Percentiles rank a stretch among this genome's conserved stretches.
These are phyloP conservation scores for Drosophila buzzatii DNA, from an alignment of 2,888 invertebrate genomes.

Conservation along the genomic window DNA sequence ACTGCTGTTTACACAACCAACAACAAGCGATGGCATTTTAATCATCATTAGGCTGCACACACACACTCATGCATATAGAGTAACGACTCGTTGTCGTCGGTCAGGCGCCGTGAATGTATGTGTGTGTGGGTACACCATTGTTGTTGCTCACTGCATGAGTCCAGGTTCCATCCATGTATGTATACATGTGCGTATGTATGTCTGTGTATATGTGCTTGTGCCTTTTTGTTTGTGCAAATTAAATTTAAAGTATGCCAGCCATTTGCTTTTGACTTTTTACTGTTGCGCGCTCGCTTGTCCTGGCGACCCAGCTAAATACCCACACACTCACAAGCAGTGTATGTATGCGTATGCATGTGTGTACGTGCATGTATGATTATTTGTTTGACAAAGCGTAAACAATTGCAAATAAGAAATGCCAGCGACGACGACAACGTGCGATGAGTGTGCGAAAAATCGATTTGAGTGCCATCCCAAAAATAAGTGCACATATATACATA, in stretches of 20 bases:
- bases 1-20: slow-evolving; percentile 58
- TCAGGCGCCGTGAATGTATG: slow-evolving; percentile 53
- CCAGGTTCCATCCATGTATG: slow-evolving; percentile 5
- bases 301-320: slow-evolving; percentile 50
- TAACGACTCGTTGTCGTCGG: slow-evolving; percentile 52
- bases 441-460: slow-evolving; percentile 78
- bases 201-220: slow-evolving; percentile 21
- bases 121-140: slow-evolving; percentile 9
- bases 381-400: slow-evolving; percentile 77
- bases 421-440: slow-evolving; percentile 44
- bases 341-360: slow-evolving; percentile 8
- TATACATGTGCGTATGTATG: neutral
- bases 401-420: slow-evolving; percentile 71
- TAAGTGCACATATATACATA: slow-evolving; percentile 47
- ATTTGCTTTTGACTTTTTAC: slow-evolving; percentile 71
- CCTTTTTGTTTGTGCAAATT: slow-evolving; percentile 75
- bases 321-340: slow-evolving; percentile 21
- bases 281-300: slow-evolving; percentile 72
- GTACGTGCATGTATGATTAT: slow-evolving; percentile 21
- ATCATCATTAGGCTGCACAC: slow-evolving; percentile 69
- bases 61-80: slow-evolving; percentile 14
- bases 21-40: slow-evolving; percentile 72
- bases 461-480: slow-evolving; percentile 77
- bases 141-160: slow-evolving; percentile 27
- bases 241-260: slow-evolving; percentile 79